phyloP scores from a whole-genome alignment of 2,113 vertebrate genomes.

The Nestor notabilis region DNA sequence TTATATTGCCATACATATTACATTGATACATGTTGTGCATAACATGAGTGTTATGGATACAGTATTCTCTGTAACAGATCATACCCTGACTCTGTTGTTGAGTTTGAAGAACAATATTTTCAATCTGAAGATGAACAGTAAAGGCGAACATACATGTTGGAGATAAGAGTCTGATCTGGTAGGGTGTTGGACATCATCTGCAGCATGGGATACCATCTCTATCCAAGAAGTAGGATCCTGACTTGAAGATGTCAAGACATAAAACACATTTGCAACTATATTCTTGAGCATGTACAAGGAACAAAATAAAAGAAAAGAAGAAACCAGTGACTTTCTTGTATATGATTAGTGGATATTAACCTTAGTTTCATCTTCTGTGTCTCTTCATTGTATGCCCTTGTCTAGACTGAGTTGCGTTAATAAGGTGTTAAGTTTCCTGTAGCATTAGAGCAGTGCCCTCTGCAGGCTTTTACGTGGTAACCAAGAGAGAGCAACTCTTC shows the following conservation, averaged over 20 bases:
- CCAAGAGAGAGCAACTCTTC: not conserved
- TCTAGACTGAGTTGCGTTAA: not conserved
- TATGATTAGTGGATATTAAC: not conserved
- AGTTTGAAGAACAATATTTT: not conserved
- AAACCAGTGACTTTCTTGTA: not conserved
- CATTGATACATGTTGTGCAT: not conserved
- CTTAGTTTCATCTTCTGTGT: not conserved
- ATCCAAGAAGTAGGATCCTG: not conserved
- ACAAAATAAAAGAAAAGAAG: not conserved
- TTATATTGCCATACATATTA: not conserved
- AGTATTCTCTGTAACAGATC: not conserved
- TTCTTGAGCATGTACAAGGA: not conserved
- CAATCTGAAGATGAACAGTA: not conserved
- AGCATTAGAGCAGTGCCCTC: not conserved
- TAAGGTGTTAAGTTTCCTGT: not conserved
- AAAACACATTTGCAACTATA: not conserved
- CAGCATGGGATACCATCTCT: not conserved
- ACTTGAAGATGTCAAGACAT: not conserved
- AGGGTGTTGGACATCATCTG: not conserved
- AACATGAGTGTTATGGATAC: not conserved
- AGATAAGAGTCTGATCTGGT: not conserved
- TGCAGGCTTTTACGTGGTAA: not conserved
- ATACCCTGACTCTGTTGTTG: not conserved
- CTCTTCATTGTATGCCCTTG: not conserved
- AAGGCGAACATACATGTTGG: not conserved